Conservation (phyloP, 2,797 vertebrate genomes). For the Enteromius argenteus region DNA sequence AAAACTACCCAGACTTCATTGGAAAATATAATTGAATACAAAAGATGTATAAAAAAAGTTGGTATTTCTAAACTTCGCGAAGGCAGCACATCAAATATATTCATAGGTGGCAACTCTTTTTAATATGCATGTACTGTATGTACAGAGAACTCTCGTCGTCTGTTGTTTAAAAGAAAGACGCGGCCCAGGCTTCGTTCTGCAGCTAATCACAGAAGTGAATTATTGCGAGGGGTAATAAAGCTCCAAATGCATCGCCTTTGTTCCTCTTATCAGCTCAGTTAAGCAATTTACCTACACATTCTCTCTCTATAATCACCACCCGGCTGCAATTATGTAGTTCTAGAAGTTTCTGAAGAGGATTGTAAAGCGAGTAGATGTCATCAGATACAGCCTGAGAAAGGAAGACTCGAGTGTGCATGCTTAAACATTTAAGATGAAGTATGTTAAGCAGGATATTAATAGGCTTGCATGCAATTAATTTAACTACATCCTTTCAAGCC, state of each 20-base stretch:
- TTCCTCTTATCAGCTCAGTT: conserved; percentile 49
- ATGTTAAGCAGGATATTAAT: conserved; percentile 34
- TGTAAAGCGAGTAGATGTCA: conserved; percentile 38
- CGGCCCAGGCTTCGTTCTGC: conserved; percentile 8
- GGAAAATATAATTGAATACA: not conserved
- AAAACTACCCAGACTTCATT: not conserved
- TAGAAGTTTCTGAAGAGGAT: conserved; percentile 48
- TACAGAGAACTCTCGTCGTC: not conserved
- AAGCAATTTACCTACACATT: conserved; percentile 54
- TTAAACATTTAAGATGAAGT: conserved; percentile 12
- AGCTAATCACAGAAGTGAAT: conserved; percentile 36
- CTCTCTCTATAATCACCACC: conserved; percentile 35
- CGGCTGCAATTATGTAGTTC: conserved; percentile 41
- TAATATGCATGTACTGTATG: not conserved
- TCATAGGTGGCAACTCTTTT: not conserved
- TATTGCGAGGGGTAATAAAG: conserved; percentile 28
- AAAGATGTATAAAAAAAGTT: not conserved
- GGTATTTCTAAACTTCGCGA: not conserved
- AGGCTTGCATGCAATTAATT: not conserved
- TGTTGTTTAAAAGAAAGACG: conserved; percentile 24
- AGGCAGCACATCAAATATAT: not conserved
- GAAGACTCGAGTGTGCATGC: conserved; percentile 20
- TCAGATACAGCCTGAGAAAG: conserved; percentile 33
- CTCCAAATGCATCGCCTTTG: conserved; percentile 42
- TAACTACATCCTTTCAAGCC: conserved; percentile 28